Base-by-base conservation (phyloP, 2,888 invertebrate genomes). In the Dasysyrphus albostriatus region DNA sequence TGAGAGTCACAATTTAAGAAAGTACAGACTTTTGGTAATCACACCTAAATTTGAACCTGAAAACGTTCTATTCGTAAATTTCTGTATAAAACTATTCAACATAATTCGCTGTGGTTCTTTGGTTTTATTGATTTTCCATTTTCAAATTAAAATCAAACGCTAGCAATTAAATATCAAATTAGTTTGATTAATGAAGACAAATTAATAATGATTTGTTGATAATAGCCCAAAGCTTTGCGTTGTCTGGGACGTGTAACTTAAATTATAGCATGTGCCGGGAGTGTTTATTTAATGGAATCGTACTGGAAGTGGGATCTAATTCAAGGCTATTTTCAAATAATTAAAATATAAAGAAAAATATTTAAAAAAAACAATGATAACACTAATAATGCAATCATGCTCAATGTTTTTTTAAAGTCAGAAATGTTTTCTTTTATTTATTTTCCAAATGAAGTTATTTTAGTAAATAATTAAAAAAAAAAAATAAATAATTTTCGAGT, bases 1-100 rank as follows among this genome's bases (percentile, higher is more conserved):
- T 24, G 6, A 16, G 12, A 56, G 54, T 39, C 47, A 75, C 54
- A 39, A 54, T 32, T 67, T 19, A 44, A 44, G 73, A 56, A 67
- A 78, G 54, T 58, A 69, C n/a, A n/a, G n/a, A n/a, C n/a, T n/a
- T 47, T 7, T 7, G 34, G 37, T 19, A 34, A 44, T n/a, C 37
- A 39, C 7, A 29, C 7, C 37, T 14, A 8, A 39, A 63, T 39
- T 32, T 12, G 16, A 59, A 39, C 59, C 37, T 24, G 7, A 8
- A 24, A 59, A 16, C 3, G 5, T n/a, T 44, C 7, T 58, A 16
- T 19, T 16, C 7, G 12, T 32, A 9, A 10, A 32, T 32, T 29
- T 24, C 29, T 14, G 3, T 29, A 16, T 34, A 34, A 6, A 14
- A 56, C 2, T 2, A 5, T 7, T 32, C 3, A 16, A 32, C 5